Percentiles rank a stretch among this genome's conserved stretches.
Evolutionary conservation across 2,113 vertebrate species (phyloP).

Genomic region (Vulpes vulpes): DNA sequence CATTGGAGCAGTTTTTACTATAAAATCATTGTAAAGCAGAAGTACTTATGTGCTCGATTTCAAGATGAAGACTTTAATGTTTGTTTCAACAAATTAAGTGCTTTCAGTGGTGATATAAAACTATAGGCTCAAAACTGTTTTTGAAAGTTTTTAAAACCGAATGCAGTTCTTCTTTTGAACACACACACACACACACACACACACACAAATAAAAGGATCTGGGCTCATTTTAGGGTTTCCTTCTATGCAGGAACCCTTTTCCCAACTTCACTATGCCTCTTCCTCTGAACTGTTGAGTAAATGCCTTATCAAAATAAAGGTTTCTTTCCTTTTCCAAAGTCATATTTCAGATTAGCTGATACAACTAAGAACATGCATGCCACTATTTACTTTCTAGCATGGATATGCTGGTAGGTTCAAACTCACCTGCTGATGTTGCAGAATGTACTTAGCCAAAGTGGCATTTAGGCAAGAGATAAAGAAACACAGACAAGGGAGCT

Average conservation of each 20-base stretch:
- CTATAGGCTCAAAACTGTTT: not conserved
- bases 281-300: not conserved
- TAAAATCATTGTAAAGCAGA: not conserved
- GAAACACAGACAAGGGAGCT: not conserved
- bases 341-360: slow-evolving; percentile 22
- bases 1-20: not conserved
- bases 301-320: not conserved
- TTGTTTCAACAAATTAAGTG: slow-evolving; percentile 8
- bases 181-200: not conserved
- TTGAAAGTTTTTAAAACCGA: not conserved
- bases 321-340: not conserved
- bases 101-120: not conserved
- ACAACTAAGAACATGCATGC: not conserved
- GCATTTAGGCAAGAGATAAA: not conserved
- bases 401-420: not conserved
- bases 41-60: not conserved
- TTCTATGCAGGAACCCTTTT: not conserved
- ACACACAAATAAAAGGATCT: not conserved
- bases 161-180: not conserved
- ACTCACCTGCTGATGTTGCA: not conserved
- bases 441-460: not conserved
- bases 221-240: not conserved
- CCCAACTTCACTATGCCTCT: not conserved
- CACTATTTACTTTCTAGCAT: not conserved
- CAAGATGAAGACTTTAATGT: not conserved